These are phyloP conservation scores for Herminia tarsipennalis DNA, from an alignment of 2,888 invertebrate species.

Conservation along the genomic window DNA sequence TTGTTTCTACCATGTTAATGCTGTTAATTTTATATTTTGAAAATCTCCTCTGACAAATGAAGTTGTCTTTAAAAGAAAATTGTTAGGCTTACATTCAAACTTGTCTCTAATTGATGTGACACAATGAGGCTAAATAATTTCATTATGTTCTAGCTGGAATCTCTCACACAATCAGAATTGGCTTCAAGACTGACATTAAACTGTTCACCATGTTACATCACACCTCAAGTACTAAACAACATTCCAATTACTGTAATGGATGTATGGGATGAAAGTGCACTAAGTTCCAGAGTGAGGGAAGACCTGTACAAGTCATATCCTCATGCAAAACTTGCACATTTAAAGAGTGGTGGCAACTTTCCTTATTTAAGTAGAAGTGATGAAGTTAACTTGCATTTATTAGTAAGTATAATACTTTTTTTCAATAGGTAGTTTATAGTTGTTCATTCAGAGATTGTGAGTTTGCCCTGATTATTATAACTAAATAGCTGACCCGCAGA, in stretches of 20 bases:
- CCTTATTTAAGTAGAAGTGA: conserved; percentile 95
- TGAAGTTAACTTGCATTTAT: conserved; percentile 95
- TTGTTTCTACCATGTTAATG: neutral
- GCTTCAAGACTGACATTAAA: conserved; percentile 95
- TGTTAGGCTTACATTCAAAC: too few relatives aligned
- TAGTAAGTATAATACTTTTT: conserved; percentile 82
- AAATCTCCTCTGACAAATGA: too few relatives aligned
- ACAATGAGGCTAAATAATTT: too few relatives aligned
- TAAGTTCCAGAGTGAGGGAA: conserved; percentile 91
- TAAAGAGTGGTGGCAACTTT: conserved; percentile 96
- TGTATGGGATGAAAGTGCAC: conserved; percentile 95
- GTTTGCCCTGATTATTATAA: too few relatives aligned
- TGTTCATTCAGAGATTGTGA: too few relatives aligned
- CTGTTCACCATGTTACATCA: conserved; percentile 92
- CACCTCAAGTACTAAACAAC: conserved; percentile 89
- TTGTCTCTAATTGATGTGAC: too few relatives aligned
- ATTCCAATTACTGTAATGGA: conserved; percentile 94
- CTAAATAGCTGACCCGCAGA: too few relatives aligned
- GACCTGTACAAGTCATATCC: conserved; percentile 95
- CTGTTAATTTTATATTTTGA: too few relatives aligned
- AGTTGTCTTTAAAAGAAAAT: too few relatives aligned
- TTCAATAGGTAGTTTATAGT: neutral
- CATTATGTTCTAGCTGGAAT: conserved; percentile 88
- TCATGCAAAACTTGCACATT: conserved; percentile 92
- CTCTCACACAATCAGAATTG: conserved; percentile 92